Evolutionary conservation across 64 coral and sea anemone genomes (phyloP).

Genomic region (Platygyra sinensis): DNA sequence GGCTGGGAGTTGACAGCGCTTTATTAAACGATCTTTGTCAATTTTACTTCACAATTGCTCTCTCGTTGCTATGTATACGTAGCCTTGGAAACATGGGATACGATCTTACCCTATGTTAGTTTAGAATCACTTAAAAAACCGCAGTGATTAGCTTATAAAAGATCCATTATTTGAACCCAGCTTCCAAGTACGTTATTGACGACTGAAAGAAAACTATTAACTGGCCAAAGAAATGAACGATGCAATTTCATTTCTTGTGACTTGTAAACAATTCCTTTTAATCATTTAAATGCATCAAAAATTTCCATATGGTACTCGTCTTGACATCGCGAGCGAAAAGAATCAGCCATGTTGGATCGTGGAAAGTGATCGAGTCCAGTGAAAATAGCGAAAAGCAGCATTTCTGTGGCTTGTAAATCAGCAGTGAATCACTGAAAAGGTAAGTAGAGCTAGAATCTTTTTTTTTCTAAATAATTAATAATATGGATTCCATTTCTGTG

Average conservation of each 20-base stretch:
- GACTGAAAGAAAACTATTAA: background rate
- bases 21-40: background rate
- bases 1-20: background rate
- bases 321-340: background rate
- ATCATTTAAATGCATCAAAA: background rate
- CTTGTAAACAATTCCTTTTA: background rate
- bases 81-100: background rate
- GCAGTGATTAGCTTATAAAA: background rate
- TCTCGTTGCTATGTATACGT: conserved; percentile 25
- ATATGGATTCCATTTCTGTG: too few relatives aligned
- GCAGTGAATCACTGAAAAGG: background rate
- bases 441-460: background rate
- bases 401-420: background rate
- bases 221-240: background rate
- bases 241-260: background rate
- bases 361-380: background rate
- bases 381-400: background rate
- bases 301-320: conserved; percentile 23
- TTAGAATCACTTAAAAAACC: background rate
- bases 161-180: background rate
- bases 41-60: too few relatives aligned
- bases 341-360: conserved; percentile 7
- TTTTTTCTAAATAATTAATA: too few relatives aligned
- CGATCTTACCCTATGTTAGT: background rate
- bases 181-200: background rate